Percentiles rank a stretch among this genome's conserved stretches.
These are phyloP conservation scores for Heliconius ismenius DNA, from an alignment of 2,888 invertebrate species.

Conservation along the genomic window DNA sequence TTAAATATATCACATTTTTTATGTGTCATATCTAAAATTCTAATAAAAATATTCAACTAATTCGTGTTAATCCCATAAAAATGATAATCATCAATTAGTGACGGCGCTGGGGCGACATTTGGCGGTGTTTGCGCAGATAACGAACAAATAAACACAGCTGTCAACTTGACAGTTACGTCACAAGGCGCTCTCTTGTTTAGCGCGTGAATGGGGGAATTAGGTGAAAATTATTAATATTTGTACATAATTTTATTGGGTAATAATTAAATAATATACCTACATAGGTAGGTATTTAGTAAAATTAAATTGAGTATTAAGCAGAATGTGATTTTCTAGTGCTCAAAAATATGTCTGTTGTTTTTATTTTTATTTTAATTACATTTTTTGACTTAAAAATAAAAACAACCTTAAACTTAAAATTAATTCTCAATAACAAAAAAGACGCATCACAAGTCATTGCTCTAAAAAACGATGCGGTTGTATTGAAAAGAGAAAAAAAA, in stretches of 20 bases:
- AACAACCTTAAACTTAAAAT: too few relatives aligned
- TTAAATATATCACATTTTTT: background rate
- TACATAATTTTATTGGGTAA: background rate
- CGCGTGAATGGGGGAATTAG: conserved; percentile 6
- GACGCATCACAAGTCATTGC: background rate
- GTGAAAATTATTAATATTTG: background rate
- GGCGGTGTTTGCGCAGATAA: conserved; percentile 75
- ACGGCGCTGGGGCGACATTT: conserved; percentile 62
- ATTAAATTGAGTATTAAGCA: too few relatives aligned
- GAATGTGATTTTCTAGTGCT: too few relatives aligned
- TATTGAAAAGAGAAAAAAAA: conserved; percentile 4
- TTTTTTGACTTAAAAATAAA: too few relatives aligned
- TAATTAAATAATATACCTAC: background rate
- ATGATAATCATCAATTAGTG: conserved; percentile 77
- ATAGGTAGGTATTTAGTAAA: too few relatives aligned
- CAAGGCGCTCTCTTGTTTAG: conserved; percentile 42
- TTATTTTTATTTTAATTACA: too few relatives aligned
- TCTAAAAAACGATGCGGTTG: background rate
- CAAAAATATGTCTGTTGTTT: too few relatives aligned
- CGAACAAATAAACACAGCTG: conserved; percentile 64
- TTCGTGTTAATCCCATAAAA: conserved; percentile 70
- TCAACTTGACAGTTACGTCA: conserved; percentile 57
- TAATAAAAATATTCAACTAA: conserved; percentile 47
- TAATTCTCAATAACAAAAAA: background rate
- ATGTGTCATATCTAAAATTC: conserved; percentile 34